A percentile compares a stretch with the other conserved stretches of the same genome.
These are phyloP conservation scores for Temnothorax unifasciatus DNA, from an alignment of 2,888 invertebrate species.

Conservation along the genomic window DNA sequence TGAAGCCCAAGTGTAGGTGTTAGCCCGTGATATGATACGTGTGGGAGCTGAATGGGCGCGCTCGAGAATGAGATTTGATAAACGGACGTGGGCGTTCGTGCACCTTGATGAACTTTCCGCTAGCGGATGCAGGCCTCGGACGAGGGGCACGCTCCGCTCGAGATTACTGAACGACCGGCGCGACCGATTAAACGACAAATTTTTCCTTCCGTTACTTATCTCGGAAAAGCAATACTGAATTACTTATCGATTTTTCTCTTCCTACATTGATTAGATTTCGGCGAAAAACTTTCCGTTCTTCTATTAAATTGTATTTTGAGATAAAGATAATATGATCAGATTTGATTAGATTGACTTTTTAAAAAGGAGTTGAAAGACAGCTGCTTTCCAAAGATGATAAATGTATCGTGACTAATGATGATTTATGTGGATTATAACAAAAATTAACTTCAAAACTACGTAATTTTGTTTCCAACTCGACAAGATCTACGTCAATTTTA, in stretches of 20 bases:
- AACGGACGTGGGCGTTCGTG: slow-evolving; percentile 38
- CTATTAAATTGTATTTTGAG: not conserved
- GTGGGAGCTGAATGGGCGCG: slow-evolving; percentile 41
- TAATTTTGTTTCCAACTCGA: not conserved
- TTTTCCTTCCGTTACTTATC: not conserved
- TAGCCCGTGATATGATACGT: slow-evolving; percentile 34
- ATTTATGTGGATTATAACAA: not conserved
- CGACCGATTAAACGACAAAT: not conserved
- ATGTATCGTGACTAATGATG: not conserved
- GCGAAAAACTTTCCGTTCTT: not conserved
- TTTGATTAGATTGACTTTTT: not conserved
- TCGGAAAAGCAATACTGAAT: not conserved
- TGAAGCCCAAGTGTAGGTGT: slow-evolving; percentile 25
- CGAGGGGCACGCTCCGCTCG: not conserved
- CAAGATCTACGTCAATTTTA: slow-evolving; percentile 3
- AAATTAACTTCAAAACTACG: not conserved
- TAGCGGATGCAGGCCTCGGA: slow-evolving; percentile 3
- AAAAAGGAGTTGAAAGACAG: not conserved
- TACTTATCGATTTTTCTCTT: not conserved
- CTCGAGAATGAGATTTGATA: slow-evolving; percentile 53
- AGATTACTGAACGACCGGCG: slow-evolving; percentile 4
- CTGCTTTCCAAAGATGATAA: not conserved
- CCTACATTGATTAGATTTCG: not conserved
- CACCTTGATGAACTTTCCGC: slow-evolving; percentile 51
- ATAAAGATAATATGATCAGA: not conserved